Base-by-base conservation (phyloP, 2,797 vertebrate genomes). In the Pantherophis alleghaniensis region DNA sequence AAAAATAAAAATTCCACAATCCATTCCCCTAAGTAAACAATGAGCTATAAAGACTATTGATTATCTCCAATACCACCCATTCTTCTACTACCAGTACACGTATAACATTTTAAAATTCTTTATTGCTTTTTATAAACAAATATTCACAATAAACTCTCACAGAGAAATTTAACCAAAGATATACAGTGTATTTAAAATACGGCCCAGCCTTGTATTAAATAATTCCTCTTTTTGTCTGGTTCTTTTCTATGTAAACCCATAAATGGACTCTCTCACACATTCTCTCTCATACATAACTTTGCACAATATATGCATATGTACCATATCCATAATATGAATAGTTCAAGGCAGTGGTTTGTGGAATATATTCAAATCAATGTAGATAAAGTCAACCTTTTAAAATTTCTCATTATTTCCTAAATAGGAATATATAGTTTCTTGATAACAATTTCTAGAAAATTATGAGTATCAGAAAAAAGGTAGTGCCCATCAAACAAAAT, bases 61-160 rank as follows among this genome's bases (percentile, higher is more conserved):
- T 93, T 86, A 59, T 28, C 90, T 32, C 90, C 51, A 56, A 14
- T 22, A 92, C 91, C 91, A 20, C 3, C 14, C 0, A 56, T 57
- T 63, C 55, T 24, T 42, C 20, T 57, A 63, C 55, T 24, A 32
- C 22, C 6, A 6, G 18, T 92, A 0, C 0, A 0, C 26, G 14
- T 66, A 88, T 88, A 93, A 90, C 86, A 88, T 95, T 93, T 94
- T 61, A 87, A 95, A 95, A 95, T 94, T 94, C 96, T 59, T 97
- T 97, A 97, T 97, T 96, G 92, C 94, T 97, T 96, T 95, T 92
- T 95, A 96, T 94, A 94, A 93, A 93, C 94, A 93, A 94, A 93
- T 92, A 11, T 47, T 93, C 92, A 96, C 94, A 94, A 95, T 95
- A 97, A 97, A 97, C 97, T 98, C 97, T 98, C 97, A 98, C 94